These are phyloP conservation scores for Malurus cyaneus DNA, from an alignment of 2,113 vertebrate species.

Conservation along the genomic window DNA sequence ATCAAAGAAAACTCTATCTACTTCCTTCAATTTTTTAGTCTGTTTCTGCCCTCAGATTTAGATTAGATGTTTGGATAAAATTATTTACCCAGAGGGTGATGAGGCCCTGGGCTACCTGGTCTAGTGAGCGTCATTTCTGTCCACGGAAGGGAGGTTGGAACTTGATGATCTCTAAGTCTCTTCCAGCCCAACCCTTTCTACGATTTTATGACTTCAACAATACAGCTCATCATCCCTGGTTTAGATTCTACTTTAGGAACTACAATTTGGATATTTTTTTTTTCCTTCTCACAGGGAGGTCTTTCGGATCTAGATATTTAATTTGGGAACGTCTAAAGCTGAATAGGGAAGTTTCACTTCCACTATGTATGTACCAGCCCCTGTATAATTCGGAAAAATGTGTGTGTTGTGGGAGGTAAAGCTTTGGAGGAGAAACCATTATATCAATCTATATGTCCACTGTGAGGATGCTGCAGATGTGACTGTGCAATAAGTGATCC, in stretches of 20 bases:
- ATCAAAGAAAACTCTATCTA: not conserved
- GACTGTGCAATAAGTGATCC: not conserved
- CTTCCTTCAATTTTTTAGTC: not conserved
- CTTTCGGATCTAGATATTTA: not conserved
- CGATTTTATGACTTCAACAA: not conserved
- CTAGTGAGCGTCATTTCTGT: not conserved
- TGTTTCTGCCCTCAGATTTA: not conserved
- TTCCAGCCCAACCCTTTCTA: not conserved
- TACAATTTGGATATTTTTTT: not conserved
- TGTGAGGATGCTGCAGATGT: not conserved
- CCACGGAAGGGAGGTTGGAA: not conserved
- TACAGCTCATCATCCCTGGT: not conserved
- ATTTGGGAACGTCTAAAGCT: not conserved
- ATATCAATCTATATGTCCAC: not conserved
- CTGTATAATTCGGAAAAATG: not conserved
- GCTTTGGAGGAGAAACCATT: not conserved
- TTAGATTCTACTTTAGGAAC: not conserved
- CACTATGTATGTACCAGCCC: not conserved
- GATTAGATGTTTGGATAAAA: not conserved
- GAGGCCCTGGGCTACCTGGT: not conserved
- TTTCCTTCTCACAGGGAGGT: not conserved
- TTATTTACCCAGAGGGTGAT: not conserved
- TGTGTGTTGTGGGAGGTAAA: not conserved
- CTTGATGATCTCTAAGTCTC: not conserved
- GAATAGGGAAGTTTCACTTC: not conserved